Evolutionary conservation across 2,797 vertebrate genomes (phyloP).

Genomic region (Staurois parvus): DNA sequence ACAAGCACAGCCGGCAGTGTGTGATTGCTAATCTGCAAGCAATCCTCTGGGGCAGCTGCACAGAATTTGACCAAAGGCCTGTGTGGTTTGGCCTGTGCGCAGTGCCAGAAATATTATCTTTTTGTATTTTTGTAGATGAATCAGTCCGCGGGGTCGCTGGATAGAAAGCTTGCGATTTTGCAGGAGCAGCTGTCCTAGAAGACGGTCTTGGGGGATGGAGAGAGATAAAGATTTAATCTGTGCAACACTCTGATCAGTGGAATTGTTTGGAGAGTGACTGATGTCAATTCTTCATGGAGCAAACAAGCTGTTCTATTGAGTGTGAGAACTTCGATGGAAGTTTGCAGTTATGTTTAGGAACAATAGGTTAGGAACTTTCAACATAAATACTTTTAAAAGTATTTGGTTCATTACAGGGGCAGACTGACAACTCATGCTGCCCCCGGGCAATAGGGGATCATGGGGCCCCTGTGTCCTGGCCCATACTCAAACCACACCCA

Average conservation of each 20-base stretch:
- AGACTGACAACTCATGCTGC: too few relatives aligned
- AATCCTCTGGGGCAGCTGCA: conserved; percentile 51
- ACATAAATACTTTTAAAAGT: too few relatives aligned
- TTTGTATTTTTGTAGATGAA: conserved; percentile 51
- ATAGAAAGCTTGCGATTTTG: conserved; percentile 26
- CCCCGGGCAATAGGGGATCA: too few relatives aligned
- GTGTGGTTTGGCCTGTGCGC: conserved; percentile 38
- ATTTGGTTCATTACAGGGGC: too few relatives aligned
- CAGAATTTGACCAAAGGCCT: conserved; percentile 52
- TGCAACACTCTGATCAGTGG: conserved; percentile 12
- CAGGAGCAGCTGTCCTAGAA: conserved; percentile 25
- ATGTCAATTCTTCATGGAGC: conserved; percentile 33
- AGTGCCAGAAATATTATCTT: conserved; percentile 39
- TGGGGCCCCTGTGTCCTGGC: too few relatives aligned
- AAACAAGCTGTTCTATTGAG: conserved; percentile 12
- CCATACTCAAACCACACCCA: too few relatives aligned
- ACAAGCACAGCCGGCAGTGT: conserved; percentile 59
- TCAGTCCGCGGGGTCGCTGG: conserved; percentile 25
- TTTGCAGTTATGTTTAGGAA: too few relatives aligned
- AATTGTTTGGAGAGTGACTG: conserved; percentile 37
- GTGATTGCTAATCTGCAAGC: conserved; percentile 60
- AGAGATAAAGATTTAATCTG: conserved; percentile 52
- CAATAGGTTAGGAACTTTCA: too few relatives aligned
- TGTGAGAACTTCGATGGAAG: not conserved
- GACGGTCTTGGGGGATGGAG: conserved; percentile 26